Conservation (phyloP, 2,888 invertebrate genomes). For the Drosophila mayaguana region DNA sequence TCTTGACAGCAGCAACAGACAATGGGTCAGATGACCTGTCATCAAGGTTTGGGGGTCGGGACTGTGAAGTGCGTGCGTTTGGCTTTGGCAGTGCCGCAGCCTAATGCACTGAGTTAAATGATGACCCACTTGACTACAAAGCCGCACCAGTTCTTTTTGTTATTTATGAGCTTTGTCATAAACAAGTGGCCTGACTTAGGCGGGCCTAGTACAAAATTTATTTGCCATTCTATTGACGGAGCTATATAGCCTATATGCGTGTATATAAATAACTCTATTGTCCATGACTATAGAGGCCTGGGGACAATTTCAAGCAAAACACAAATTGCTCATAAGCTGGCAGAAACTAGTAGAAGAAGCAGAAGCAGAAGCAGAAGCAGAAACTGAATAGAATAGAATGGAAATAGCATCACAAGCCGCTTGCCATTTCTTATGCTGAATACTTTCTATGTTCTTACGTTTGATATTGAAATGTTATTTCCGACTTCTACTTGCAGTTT, state of each 20-base stretch:
- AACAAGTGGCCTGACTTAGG: constrained; percentile 23
- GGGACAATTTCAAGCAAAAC: constrained; percentile 15
- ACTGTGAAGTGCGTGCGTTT: constrained; percentile 1
- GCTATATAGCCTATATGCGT: constrained; percentile 1
- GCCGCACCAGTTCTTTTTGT: constrained; percentile 11
- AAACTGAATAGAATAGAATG: no score
- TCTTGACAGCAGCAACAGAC: constrained; percentile 3
- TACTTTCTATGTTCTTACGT: constrained; percentile 8
- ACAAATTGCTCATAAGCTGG: constrained; percentile 52
- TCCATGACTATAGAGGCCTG: not conserved
- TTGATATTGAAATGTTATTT: constrained; percentile 49
- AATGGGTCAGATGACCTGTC: constrained; percentile 5
- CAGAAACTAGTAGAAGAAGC: constrained; percentile 5
- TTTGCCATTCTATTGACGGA: constrained; percentile 29
- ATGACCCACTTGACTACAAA: constrained; percentile 30
- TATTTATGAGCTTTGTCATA: constrained; percentile 42
- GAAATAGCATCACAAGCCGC: constrained; percentile 27
- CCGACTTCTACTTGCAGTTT: constrained; percentile 47
- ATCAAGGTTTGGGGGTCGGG: not conserved
- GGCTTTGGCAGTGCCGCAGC: constrained; percentile 8
- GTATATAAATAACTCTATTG: constrained; percentile 16
- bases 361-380: not conserved
- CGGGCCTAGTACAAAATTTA: constrained; percentile 13
- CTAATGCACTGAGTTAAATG: constrained; percentile 23
- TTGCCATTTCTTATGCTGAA: constrained; percentile 28